Evolutionary conservation across 2,888 invertebrate genomes (phyloP).

Genomic region (Phlogophora meticulosa): DNA sequence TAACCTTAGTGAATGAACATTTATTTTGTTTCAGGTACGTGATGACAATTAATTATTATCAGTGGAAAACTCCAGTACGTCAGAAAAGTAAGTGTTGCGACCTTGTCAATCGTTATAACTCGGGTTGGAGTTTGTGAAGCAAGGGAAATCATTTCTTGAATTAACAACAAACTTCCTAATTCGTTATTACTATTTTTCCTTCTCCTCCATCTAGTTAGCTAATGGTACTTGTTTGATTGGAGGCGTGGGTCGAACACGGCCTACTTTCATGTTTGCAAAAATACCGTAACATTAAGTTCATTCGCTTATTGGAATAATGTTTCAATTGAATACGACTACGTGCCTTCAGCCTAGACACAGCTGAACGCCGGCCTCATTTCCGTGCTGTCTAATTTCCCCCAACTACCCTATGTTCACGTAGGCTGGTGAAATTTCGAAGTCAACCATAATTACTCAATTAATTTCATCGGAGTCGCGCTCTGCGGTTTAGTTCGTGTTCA

Average conservation of each 20-base stretch:
- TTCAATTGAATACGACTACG: conserved; percentile 45
- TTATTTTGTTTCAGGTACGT: conserved; percentile 71
- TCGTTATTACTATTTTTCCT: conserved; percentile 1
- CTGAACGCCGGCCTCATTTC: conserved; percentile 67
- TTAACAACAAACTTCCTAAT: conserved; percentile 17
- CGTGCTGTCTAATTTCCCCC: conserved; percentile 66
- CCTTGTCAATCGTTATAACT: neutral
- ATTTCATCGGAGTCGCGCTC: conserved; percentile 72
- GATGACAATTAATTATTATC: conserved; percentile 51
- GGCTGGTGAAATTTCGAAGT: conserved; percentile 72
- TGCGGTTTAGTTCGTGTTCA: conserved; percentile 75
- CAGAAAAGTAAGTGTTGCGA: conserved; percentile 13
- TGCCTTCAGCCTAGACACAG: conserved; percentile 41
- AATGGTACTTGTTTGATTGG: conserved; percentile 36
- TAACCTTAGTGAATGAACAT: conserved; percentile 37
- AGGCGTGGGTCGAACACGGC: conserved; percentile 25
- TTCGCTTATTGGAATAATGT: conserved; percentile 36
- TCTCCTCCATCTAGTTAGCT: conserved; percentile 11
- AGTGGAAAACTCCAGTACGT: neutral
- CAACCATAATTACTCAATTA: conserved; percentile 81
- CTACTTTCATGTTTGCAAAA: conserved; percentile 34
- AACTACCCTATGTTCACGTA: conserved; percentile 54
- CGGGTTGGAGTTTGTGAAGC: neutral
- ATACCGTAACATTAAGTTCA: conserved; percentile 21
- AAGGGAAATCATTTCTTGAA: conserved; percentile 24